Conservation (phyloP, 2,888 invertebrate genomes). For the Aspidapion aeneum region DNA sequence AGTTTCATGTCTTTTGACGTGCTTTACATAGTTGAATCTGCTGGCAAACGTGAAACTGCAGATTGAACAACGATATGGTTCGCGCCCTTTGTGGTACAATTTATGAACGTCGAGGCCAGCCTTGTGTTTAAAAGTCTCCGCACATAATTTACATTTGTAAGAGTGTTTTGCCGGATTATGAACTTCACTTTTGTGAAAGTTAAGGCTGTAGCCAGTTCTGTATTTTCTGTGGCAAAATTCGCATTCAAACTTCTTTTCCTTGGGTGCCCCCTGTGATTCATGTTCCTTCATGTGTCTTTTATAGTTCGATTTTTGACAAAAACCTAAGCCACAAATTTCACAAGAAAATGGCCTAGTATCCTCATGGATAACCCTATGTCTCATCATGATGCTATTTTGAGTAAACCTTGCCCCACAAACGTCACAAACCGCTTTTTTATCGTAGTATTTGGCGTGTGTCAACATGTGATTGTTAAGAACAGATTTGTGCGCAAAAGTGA, state of each 20-base stretch:
- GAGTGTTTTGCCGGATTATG: background rate
- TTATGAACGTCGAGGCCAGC: background rate
- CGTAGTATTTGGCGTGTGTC: constrained; percentile 4
- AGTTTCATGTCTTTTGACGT: background rate
- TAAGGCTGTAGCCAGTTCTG: background rate
- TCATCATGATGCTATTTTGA: background rate
- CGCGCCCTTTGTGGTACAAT: background rate
- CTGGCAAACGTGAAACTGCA: background rate
- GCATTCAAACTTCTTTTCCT: constrained; percentile 2
- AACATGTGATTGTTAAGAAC: constrained; percentile 5
- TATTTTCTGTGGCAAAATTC: background rate
- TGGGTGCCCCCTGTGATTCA: background rate
- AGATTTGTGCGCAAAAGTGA: constrained; percentile 8
- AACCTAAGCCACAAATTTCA: background rate
- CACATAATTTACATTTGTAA: background rate
- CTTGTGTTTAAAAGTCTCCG: background rate
- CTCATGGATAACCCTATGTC: background rate
- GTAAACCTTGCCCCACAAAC: background rate
- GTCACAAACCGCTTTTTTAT: background rate
- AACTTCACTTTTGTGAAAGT: background rate
- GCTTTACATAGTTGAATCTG: background rate
- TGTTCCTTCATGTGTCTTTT: background rate
- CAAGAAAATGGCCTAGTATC: background rate
- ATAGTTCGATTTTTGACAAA: background rate
- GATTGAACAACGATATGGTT: background rate